Percentiles rank a stretch among this genome's conserved stretches.
These are phyloP conservation scores for Dinoponera quadriceps DNA, from an alignment of 1,140 invertebrate species.

Conservation along the genomic window DNA sequence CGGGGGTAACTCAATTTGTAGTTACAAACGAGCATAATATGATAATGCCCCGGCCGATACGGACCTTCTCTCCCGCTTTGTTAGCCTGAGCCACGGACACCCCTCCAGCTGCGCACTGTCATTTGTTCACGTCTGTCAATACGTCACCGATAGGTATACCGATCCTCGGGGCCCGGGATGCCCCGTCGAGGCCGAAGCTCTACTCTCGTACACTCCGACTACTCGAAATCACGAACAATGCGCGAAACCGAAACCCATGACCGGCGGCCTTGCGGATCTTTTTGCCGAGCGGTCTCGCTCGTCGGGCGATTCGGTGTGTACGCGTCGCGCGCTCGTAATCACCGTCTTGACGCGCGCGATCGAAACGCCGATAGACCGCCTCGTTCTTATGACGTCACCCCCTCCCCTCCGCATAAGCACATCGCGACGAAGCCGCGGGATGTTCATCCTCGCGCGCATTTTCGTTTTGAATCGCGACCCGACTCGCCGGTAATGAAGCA, in stretches of 20 bases:
- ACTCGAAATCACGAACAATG: constrained; percentile 10
- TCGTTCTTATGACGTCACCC: no score
- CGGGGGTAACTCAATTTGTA: constrained; percentile 85
- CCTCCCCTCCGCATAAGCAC: no score
- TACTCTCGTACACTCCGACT: constrained; percentile 17
- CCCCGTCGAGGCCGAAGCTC: constrained; percentile 59
- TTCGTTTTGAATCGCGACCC: no score
- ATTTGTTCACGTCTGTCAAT: constrained; percentile 84
- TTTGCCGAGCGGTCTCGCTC: not conserved
- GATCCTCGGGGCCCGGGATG: constrained; percentile 43
- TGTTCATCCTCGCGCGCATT: no score
- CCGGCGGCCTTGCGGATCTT: constrained; percentile 12
- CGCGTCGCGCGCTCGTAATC: not conserved
- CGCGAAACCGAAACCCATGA: not conserved
- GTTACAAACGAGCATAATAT: constrained; percentile 85
- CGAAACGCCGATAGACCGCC: no score
- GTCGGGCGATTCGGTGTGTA: not conserved
- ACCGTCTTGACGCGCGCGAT: not conserved
- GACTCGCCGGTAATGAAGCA: no score
- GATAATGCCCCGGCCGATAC: constrained; percentile 79
- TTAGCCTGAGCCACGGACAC: constrained; percentile 58
- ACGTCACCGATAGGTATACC: constrained; percentile 74
- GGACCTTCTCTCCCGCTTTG: constrained; percentile 71
- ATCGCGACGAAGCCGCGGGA: no score
- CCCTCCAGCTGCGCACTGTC: constrained; percentile 78